Evolutionary conservation across 2,113 vertebrate species (phyloP).

Genomic region (Chaetorhynchus papuensis): DNA sequence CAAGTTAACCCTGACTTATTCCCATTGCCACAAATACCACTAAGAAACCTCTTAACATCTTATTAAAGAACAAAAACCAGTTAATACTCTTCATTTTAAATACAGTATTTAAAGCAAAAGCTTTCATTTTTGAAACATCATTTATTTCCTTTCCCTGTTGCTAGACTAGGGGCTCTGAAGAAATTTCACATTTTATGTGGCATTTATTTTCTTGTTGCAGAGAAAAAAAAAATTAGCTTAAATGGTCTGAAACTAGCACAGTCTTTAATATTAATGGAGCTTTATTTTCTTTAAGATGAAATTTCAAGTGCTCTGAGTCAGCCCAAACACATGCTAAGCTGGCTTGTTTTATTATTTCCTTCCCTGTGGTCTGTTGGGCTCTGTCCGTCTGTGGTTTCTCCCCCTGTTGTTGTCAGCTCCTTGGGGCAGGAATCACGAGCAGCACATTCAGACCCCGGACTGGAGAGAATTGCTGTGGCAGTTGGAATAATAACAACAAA

Average conservation of each 20-base stretch:
- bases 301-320: background rate
- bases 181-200: background rate
- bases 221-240: background rate
- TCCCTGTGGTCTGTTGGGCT: background rate
- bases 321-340: background rate
- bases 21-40: background rate
- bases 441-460: background rate
- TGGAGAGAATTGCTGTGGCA: background rate
- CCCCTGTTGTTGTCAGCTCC: background rate
- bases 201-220: background rate
- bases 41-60: background rate
- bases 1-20: constrained; percentile 32
- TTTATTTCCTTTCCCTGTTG: background rate
- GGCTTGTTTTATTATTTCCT: background rate
- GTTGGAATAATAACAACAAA: background rate
- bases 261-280: background rate
- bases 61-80: background rate
- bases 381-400: background rate
- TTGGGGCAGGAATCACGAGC: background rate
- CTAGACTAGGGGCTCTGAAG: background rate
- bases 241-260: background rate
- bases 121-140: background rate
- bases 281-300: background rate
- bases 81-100: background rate
- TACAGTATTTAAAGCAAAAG: background rate